Percentiles rank a stretch among this genome's conserved stretches.
Conservation (phyloP, 2,888 invertebrate genomes). For the Caenorhabditis sp. region DNA sequence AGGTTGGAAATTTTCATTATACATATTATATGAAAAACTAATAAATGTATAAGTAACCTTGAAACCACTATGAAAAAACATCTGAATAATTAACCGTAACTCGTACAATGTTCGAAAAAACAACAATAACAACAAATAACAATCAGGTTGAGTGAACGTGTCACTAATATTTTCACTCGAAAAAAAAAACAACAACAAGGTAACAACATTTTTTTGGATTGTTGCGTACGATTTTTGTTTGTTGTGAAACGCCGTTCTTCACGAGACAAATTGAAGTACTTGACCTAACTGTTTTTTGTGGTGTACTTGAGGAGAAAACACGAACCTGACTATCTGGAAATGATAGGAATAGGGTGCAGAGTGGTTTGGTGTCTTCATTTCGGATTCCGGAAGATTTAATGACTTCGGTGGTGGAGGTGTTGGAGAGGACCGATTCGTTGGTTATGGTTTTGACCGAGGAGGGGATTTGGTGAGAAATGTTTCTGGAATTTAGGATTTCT, state of each 20-base stretch:
- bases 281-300: conserved; percentile 1
- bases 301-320: neutral
- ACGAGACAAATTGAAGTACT: neutral
- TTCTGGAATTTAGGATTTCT: neutral
- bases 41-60: neutral
- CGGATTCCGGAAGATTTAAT: neutral
- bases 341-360: conserved; percentile 45
- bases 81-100: neutral
- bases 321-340: conserved; percentile 42
- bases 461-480: neutral
- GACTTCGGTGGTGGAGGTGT: neutral
- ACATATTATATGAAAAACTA: conserved; percentile 1
- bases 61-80: neutral
- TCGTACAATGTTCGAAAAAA: neutral
- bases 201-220: neutral
- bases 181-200: neutral
- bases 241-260: neutral
- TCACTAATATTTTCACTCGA: neutral
- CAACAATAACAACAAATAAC: neutral
- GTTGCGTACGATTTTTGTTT: neutral
- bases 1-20: neutral
- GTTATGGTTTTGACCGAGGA: neutral
- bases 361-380: conserved; percentile 17
- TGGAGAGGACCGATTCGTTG: neutral
- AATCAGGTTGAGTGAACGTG: neutral